Percentiles rank a stretch among this genome's conserved stretches.
phyloP scores from a whole-genome alignment of 2,888 invertebrate genomes.

The Cosmia pyralina region DNA sequence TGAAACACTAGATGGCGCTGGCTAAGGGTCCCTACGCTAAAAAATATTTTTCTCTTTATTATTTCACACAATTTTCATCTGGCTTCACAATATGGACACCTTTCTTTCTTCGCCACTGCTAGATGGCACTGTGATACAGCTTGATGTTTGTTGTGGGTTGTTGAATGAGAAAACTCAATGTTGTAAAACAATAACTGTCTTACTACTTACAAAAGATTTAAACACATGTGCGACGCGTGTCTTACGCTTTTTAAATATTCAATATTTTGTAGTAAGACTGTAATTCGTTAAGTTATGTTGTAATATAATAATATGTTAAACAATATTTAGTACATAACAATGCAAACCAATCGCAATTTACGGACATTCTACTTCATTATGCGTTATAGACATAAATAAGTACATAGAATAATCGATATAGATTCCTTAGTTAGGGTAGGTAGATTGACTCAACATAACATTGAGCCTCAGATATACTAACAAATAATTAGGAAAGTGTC shows the following conservation, averaged over 20 bases:
- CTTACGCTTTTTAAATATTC: too few species aligned
- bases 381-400: not conserved
- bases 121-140: conserved; percentile 14
- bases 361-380: not conserved
- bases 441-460: not conserved
- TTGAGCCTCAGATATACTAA: not conserved
- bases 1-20: conserved; percentile 54
- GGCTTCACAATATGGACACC: not conserved
- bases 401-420: not conserved
- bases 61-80: not conserved
- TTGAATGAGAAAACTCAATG: not conserved
- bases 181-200: not conserved
- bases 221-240: not conserved
- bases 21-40: not conserved
- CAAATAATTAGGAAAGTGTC: conserved; percentile 55
- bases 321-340: not conserved
- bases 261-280: too few species aligned
- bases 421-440: too few species aligned
- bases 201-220: not conserved
- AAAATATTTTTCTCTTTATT: not conserved
- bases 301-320: not conserved
- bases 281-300: too few species aligned
- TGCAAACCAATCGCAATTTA: too few species aligned
- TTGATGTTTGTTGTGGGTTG: not conserved
- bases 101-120: not conserved